phyloP scores from a whole-genome alignment of 2,888 invertebrate genomes.

The Drosophila lutescens region DNA sequence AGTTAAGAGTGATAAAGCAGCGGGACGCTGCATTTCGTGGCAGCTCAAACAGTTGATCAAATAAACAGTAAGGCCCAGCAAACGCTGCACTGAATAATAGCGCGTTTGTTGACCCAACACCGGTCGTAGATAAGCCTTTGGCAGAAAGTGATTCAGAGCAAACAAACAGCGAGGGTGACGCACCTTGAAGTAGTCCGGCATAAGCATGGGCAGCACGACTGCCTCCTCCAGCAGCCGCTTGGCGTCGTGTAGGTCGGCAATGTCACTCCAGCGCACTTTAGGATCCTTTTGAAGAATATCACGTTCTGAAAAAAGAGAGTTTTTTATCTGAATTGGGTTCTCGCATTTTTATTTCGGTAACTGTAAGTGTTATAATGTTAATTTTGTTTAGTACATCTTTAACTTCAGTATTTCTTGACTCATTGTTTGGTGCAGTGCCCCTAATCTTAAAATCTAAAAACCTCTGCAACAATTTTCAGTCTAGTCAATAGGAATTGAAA shows the following conservation, averaged over 20 bases:
- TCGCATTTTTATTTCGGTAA: background rate
- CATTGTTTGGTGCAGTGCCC: too few species aligned
- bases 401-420: too few species aligned
- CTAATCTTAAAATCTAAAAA: too few species aligned
- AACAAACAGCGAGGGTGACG: conserved; percentile 26
- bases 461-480: too few species aligned
- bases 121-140: conserved; percentile 18
- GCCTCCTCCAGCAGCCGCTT: conserved; percentile 97
- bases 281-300: conserved; percentile 99
- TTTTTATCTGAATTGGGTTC: background rate
- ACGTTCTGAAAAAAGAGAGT: conserved; percentile 87
- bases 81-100: background rate
- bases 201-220: conserved; percentile 98
- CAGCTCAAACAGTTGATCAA: background rate
- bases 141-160: conserved; percentile 25
- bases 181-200: conserved; percentile 99
- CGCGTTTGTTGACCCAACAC: conserved; percentile 32
- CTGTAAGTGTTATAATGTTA: background rate
- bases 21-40: background rate
- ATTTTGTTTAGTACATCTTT: too few species aligned
- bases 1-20: background rate
- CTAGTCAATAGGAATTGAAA: too few species aligned
- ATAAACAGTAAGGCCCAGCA: background rate
- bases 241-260: conserved; percentile 95
- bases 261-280: conserved; percentile 97